These are phyloP conservation scores for Ernsta delagoae DNA, from an alignment of 2,888 invertebrate genomes.

Conservation along the genomic window DNA sequence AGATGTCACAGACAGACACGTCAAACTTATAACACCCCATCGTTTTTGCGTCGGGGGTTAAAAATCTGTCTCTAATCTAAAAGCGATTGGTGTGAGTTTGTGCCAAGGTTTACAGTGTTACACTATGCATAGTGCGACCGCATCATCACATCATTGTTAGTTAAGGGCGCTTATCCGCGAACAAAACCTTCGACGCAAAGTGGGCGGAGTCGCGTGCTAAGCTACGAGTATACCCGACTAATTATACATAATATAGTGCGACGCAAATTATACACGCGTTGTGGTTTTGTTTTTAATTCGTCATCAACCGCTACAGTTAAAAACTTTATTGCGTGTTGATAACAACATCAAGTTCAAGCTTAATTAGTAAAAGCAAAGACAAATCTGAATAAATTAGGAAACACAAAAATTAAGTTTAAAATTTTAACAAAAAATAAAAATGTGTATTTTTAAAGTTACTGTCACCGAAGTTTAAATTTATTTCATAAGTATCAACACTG, in stretches of 20 bases:
- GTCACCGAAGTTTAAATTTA: neutral
- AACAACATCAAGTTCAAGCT: neutral
- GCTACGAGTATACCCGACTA: too few relatives aligned
- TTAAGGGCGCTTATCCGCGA: slow-evolving; percentile 31
- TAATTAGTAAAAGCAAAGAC: neutral
- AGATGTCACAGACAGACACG: too few relatives aligned
- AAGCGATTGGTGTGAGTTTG: slow-evolving; percentile 16
- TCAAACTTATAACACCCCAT: too few relatives aligned
- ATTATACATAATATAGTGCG: too few relatives aligned
- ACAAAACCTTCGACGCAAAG: slow-evolving; percentile 21
- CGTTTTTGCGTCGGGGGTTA: too few relatives aligned
- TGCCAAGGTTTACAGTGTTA: slow-evolving; percentile 26
- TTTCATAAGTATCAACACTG: neutral
- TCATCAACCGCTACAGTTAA: neutral
- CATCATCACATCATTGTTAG: slow-evolving; percentile 34
- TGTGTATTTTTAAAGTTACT: neutral
- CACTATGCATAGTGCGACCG: slow-evolving; percentile 20
- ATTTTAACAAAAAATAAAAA: too few relatives aligned
- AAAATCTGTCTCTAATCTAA: slow-evolving; percentile 7
- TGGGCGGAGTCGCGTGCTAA: slow-evolving; percentile 13
- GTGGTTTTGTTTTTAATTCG: slow-evolving; percentile 1
- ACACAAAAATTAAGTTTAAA: too few relatives aligned
- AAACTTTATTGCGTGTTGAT: neutral
- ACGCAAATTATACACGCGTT: neutral
- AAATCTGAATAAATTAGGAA: neutral